These are phyloP conservation scores for Podarcis siculus DNA, from an alignment of 2,797 vertebrate species.

Conservation along the genomic window DNA sequence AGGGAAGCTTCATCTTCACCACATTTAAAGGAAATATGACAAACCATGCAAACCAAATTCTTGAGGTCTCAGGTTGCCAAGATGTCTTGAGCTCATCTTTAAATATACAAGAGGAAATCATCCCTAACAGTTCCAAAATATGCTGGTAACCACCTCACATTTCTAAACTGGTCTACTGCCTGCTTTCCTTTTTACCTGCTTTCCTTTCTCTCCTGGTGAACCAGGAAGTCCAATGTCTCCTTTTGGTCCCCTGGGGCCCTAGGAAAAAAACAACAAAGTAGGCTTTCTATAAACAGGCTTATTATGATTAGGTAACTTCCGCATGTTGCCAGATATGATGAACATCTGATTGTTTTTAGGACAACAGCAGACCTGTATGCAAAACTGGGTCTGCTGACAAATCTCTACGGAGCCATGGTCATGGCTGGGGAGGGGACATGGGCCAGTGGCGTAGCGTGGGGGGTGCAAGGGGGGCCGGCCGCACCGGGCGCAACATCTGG, in stretches of 20 bases:
- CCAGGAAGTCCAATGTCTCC: conserved; percentile 88
- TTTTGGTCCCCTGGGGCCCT: conserved; percentile 89
- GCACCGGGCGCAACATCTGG: too few species aligned
- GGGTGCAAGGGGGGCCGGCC: too few species aligned
- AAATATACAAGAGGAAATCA: neutral
- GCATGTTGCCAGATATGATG: neutral
- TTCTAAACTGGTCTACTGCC: neutral
- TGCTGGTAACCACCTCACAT: neutral
- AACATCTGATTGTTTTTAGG: neutral
- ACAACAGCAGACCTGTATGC: neutral
- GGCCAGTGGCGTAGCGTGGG: too few species aligned
- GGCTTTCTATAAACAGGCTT: neutral
- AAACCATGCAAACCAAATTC: neutral
- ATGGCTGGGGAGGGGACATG: neutral
- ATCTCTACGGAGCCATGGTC: neutral
- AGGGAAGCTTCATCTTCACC: neutral
- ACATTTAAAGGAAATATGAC: neutral
- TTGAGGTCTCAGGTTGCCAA: neutral
- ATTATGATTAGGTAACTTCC: neutral
- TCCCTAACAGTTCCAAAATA: too few species aligned
- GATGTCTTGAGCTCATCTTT: neutral
- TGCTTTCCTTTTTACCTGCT: conserved; percentile 79
- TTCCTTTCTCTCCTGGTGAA: conserved; percentile 82
- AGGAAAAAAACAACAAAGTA: conserved; percentile 42
- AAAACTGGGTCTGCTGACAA: neutral